Conservation (phyloP, 2,797 vertebrate species). For the Sphaeramia orbicularis region DNA sequence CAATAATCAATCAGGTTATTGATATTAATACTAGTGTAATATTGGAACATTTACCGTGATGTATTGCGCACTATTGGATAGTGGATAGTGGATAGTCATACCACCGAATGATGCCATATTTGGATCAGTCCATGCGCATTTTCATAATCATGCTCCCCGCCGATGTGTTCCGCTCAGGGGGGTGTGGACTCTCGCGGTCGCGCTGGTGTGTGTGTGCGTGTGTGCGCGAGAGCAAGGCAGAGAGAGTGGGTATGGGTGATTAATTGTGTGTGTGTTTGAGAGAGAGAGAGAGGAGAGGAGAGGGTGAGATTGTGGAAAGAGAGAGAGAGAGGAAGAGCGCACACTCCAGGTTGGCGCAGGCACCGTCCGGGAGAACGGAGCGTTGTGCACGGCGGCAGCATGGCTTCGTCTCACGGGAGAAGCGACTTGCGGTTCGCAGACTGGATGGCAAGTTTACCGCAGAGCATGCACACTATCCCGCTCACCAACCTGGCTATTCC, state of each 20-base stretch:
- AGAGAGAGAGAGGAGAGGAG: background rate
- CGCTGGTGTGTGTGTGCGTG: slow-evolving; percentile 30
- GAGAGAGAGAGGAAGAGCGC: slow-evolving; percentile 31
- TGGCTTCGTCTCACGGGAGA: slow-evolving; percentile 97
- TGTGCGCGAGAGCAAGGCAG: slow-evolving; percentile 11
- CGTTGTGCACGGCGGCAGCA: slow-evolving; percentile 77
- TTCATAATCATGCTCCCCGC: slow-evolving; percentile 44
- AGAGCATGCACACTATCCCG: slow-evolving; percentile 90
- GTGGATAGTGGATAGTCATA: slow-evolving; percentile 10
- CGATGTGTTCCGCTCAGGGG: slow-evolving; percentile 82
- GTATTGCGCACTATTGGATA: slow-evolving; percentile 6
- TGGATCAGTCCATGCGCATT: slow-evolving; percentile 49
- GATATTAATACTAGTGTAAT: background rate
- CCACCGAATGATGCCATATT: slow-evolving; percentile 48
- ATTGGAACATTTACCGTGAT: background rate
- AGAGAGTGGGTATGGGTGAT: slow-evolving; percentile 1
- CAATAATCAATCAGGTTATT: background rate
- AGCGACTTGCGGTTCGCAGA: slow-evolving; percentile 91
- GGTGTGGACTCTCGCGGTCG: slow-evolving; percentile 80
- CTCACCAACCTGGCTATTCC: slow-evolving; percentile 96
- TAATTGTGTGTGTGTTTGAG: slow-evolving; percentile 6
- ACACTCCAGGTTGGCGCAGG: slow-evolving; percentile 69
- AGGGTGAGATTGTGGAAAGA: slow-evolving; percentile 2
- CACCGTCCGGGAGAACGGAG: slow-evolving; percentile 70
- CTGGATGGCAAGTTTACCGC: slow-evolving; percentile 96